Base-by-base conservation (phyloP, 2,888 invertebrate species). In the Lasioglossum calceatum region DNA sequence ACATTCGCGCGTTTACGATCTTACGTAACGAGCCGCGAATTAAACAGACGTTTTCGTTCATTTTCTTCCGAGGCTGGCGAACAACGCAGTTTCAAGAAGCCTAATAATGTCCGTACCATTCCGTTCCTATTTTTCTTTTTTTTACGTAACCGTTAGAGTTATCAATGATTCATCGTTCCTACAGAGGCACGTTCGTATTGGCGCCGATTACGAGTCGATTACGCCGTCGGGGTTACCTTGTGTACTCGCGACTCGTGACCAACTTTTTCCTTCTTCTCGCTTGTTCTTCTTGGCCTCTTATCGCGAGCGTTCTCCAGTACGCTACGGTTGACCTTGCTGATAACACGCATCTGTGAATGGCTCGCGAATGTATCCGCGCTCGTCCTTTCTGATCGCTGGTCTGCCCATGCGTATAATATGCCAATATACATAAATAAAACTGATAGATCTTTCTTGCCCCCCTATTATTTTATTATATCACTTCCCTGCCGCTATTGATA, bases 321-420 rank as follows among this genome's bases (percentile, higher is more conserved):
- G 76, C 72, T 78, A 74, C 67, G 77, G 76, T 80, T 79, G 82
- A 79, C 75, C 75, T 84, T 76, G 77, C 85, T 73, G 87, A 89
- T 89, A 85, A 85, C 67, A n/a, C 50, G 42, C 70, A 50, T 54
- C 77, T 27, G 42, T 84, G 73, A 87, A 84, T 85, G 82, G 81
- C 47, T 84, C 39, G 50, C 79, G 36, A 5, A 81, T 80, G 61
- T n/a, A 27, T 61, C 44, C 54, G 5, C 4, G 54, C n/a, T 74
- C 44, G 42, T 82, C 72, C 75, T 70, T 82, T 73, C 84, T 78
- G 36, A 23, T 79, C n/a, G 39, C 39, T 42, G 23, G n/a, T n/a
- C 23, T n/a, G 2, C 36, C 32, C 32, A 61, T 32, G 27, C 19
- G 67, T 36, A 14, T 4, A 32, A 16, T 36, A 36, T 0, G 27